Base-by-base conservation (phyloP, 2,797 vertebrate genomes). In the Tenualosa ilisha region DNA sequence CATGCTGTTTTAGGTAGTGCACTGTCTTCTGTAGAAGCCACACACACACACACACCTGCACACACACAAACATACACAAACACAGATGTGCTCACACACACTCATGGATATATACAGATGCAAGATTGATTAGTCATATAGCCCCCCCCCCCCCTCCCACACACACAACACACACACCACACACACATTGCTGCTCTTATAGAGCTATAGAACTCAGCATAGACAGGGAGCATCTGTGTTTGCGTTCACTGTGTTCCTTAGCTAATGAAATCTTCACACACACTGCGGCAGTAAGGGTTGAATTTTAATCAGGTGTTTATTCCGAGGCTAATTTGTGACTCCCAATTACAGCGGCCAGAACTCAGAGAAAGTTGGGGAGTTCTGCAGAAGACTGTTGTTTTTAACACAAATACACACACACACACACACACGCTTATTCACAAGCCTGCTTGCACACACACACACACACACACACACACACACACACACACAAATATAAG, bases 221-320 rank as follows among this genome's bases (percentile, higher is more conserved):
- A 59, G 56, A 22, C 56, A 4, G 6, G 15, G 22, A 59, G 56
- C 56, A 17, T 17, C 15, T 59, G 56, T 59, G 56, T 59, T 22
- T 59, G 15, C 1, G 56, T 22, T 22, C 56, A 59, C 22, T 59
- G 56, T 59, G 56, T 22, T 22, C 20, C 17, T 59, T 5, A 17
- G 2, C 20, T 59, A 59, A 59, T 22, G 56, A 59, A 59, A 59
- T 59, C 56, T 59, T 59, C 56, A 59, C 20, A 59, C 56, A 59
- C 15, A 6, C 17, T 59, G 56, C 20, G 17, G 56, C 56, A 59
- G 22, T 20, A 59, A 59, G 56, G 0, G 56, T 59, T 59, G 56
- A 59, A 59, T 59, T 59, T 59, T 59, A 59, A 59, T 59, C 56
- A 59, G 56, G 56, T 59, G 56, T 59, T 59, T 59, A n/a, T 59